Evolutionary conservation across 2,888 invertebrate genomes (phyloP), one percentile per base, ranked within the genome.

Genomic region (Erebia palarica): DNA sequence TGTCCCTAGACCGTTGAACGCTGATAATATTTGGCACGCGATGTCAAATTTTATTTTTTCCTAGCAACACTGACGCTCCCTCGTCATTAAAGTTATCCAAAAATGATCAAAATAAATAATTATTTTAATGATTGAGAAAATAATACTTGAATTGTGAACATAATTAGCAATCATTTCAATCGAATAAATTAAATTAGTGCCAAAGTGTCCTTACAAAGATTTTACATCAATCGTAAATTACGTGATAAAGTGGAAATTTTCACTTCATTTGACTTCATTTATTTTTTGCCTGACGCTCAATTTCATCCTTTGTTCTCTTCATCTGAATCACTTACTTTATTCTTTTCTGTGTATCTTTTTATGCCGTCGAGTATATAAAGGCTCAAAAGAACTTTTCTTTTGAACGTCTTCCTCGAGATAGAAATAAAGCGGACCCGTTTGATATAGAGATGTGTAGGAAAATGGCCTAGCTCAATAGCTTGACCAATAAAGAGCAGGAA

Each of bases 11-110:
- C 47, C 47, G 47, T 47, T 47, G 47, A 47, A 18, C 44, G 44
- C 44, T 60, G 70, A 65, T 70, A 65, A 65, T 70, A 65, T 59
- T 72, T 61, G 70, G 63, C 72, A 74, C 74, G 74, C 74, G 53
- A 74, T 57, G 65, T 60, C 72, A 55, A 63, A 63, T 71, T 44
- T 44, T 44, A 61, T 63, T 61, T 44, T 27, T 64, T 9, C 16
- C 55, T 70, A 42, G 61, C 57, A 67, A 58, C 57, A 68, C 55
- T 13, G 27, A 36, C n/a, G 68, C n/a, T 69, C 21, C 18, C 63
- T 51, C 16, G 13, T 49, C 18, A 11, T 11, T 57, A 18, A 1
- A 21, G 59, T 14, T 18, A 9, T n/a, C 36, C 36, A 36, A 36
- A 5, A 36, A 36, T 36, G 7, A 36, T 36, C 36, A 36, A 36